phyloP scores from a whole-genome alignment of 2,113 vertebrate genomes.

The Illadopsis cleaveri region DNA sequence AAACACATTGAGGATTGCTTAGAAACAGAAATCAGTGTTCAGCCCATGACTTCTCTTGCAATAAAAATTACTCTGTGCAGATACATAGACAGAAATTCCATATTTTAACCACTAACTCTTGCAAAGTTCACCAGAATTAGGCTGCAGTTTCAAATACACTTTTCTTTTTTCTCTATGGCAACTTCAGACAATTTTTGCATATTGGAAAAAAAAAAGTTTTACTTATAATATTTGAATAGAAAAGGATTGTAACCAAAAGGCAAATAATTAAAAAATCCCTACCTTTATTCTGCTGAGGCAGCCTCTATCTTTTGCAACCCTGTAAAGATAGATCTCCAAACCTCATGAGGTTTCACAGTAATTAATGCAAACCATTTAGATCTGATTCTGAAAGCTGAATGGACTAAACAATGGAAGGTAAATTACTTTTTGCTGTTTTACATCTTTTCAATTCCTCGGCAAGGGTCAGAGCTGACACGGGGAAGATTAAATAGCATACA shows the following conservation, averaged over 20 bases:
- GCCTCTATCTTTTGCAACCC: constrained; percentile 17
- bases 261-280: neutral
- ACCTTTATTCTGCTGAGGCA: constrained; percentile 14
- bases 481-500: constrained; percentile 63
- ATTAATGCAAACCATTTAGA: constrained; percentile 72
- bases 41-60: neutral
- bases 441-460: constrained; percentile 49
- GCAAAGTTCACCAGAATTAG: neutral
- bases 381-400: constrained; percentile 68
- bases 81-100: neutral
- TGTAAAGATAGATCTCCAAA: constrained; percentile 5
- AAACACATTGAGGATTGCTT: neutral
- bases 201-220: neutral
- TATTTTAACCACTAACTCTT: neutral
- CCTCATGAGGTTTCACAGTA: constrained; percentile 56
- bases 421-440: constrained; percentile 68
- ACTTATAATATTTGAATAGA: neutral
- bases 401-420: constrained; percentile 67
- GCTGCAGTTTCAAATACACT: neutral
- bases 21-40: neutral
- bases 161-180: neutral
- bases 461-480: constrained; percentile 51
- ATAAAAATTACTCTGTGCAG: neutral
- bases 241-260: neutral
- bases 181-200: neutral